Base-by-base conservation (phyloP, 2,888 invertebrate species). In the Xestobium rufovillosum region DNA sequence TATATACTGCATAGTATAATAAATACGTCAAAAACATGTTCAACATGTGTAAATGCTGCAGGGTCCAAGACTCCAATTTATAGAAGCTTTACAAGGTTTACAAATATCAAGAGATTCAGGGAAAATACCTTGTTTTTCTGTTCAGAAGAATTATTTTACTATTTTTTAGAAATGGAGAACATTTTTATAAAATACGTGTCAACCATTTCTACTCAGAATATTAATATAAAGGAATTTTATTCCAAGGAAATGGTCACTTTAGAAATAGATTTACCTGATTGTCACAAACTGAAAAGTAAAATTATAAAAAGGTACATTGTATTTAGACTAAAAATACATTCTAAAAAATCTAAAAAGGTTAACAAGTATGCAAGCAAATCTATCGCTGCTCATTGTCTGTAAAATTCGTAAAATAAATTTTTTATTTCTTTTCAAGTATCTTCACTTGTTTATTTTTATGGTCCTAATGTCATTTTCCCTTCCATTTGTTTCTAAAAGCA, bases 321-420 rank as follows among this genome's bases (percentile, higher is more conserved):
- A 13, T 38, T 36, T 32, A 38, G 35, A 36, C 19, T 41, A 13
- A 43, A 37, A 41, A 43, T 40, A 16, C 34, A 14, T 25, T 34
- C 13, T 9, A 40, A 40, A 26, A 40, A 34, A 30, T 9, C 10
- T 17, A 36, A 31, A 3, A 31, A 31, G 6, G 6, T 2, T 8
- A 12, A 12, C 11, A 34, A 38, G 31, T 11, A 17, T 13, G 17
- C 28, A 13, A 35, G 34, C 23, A 38, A 34, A 23, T 27, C 34
- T n/a, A 13, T 38, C 8, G 38, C 38, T 28, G 38, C 28, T 3
- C 26, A 26, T 26, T 26, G n/a, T n/a, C n/a, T n/a, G n/a, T n/a
- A n/a, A n/a, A n/a, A n/a, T n/a, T n/a, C n/a, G n/a, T n/a, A n/a
- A n/a, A n/a, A n/a, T n/a, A n/a, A n/a, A n/a, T n/a, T n/a, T n/a